These are phyloP conservation scores for Pteropus rufus DNA, from an alignment of 2,797 vertebrate species.

Conservation along the genomic window DNA sequence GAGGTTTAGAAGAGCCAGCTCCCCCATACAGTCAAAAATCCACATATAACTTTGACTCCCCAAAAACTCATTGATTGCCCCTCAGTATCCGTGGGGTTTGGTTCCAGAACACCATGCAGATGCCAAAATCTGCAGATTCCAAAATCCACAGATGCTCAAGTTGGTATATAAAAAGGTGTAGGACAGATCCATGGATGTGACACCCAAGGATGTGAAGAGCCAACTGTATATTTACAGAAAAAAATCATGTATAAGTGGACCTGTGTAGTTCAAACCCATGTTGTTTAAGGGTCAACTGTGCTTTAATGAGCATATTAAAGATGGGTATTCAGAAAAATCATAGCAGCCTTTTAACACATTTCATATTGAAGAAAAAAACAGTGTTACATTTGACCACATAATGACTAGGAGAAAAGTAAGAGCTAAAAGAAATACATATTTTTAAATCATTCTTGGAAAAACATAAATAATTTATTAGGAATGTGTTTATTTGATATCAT, in stretches of 20 bases:
- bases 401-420: background rate
- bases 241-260: background rate
- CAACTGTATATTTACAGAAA: background rate
- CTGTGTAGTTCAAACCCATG: background rate
- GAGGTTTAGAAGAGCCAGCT: background rate
- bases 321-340: conserved; percentile 35
- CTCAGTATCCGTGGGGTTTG: background rate
- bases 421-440: conserved; percentile 33
- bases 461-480: background rate
- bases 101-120: background rate
- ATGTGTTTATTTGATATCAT: background rate
- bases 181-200: background rate
- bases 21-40: background rate
- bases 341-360: background rate
- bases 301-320: conserved; percentile 11
- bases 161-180: background rate
- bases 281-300: background rate
- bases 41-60: background rate
- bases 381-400: background rate
- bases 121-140: background rate
- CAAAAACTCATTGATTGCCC: background rate
- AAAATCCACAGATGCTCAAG: background rate
- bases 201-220: background rate
- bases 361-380: background rate
- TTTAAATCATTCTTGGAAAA: conserved; percentile 13